Evolutionary conservation across 2,113 vertebrate species (phyloP).

Genomic region (Mus spicilegus): DNA sequence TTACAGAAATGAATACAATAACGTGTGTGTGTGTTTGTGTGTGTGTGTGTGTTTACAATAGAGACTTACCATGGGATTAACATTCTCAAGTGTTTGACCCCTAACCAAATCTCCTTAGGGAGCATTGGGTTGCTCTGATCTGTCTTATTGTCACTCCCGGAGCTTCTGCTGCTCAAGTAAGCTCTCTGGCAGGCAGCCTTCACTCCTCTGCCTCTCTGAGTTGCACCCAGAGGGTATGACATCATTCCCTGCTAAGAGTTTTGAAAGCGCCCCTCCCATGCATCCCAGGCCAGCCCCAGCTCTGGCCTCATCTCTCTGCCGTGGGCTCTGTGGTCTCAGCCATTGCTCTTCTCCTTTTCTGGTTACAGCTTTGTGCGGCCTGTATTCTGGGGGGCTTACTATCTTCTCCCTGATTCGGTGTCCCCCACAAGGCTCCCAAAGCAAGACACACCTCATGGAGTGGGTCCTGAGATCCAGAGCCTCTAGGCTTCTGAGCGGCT

Average conservation of each 20-base stretch:
- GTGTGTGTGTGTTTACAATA: neutral
- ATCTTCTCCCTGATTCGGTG: neutral
- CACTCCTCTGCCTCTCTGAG: neutral
- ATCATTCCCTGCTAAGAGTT: neutral
- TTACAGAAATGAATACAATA: neutral
- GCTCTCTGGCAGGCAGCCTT: neutral
- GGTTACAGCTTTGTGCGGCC: neutral
- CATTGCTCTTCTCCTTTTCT: neutral
- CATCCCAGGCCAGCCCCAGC: neutral
- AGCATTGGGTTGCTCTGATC: neutral
- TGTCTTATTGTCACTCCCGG: neutral
- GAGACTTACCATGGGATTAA: neutral
- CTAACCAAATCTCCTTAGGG: neutral
- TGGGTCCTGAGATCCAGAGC: neutral
- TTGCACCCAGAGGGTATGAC: neutral
- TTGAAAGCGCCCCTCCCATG: neutral
- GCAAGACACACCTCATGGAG: neutral
- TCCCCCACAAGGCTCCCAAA: neutral
- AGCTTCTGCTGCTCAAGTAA: neutral
- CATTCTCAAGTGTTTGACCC: neutral
- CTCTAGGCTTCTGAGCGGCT: neutral
- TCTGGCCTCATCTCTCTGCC: neutral
- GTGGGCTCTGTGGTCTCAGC: fast-evolving
- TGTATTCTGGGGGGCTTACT: too few relatives aligned
- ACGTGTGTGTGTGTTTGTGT: too few relatives aligned